Evolutionary conservation across 2,888 invertebrate genomes (phyloP).

Genomic region (Acheta domesticus): DNA sequence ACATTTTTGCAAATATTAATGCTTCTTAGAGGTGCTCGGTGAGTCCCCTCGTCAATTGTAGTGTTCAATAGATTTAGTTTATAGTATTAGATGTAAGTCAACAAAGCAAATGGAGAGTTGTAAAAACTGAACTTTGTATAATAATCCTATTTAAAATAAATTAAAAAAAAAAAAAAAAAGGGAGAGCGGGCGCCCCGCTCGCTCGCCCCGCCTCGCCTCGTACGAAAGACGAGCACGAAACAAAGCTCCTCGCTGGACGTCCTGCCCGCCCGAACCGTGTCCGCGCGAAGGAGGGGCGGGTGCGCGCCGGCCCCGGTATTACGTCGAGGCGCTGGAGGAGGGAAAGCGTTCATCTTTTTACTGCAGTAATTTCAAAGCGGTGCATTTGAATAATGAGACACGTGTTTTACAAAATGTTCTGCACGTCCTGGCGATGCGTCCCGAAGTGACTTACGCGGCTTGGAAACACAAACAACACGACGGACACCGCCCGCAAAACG

Average conservation of each 20-base stretch:
- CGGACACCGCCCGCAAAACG: neutral
- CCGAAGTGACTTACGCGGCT: neutral
- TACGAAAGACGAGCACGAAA: neutral
- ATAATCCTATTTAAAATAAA: too few relatives aligned
- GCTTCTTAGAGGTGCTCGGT: too few relatives aligned
- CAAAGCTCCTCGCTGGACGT: neutral
- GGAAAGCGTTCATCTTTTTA: neutral
- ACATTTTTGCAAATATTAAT: too few relatives aligned
- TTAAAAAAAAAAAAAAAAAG: too few relatives aligned
- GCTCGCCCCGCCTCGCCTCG: neutral
- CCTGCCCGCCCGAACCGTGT: neutral
- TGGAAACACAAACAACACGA: neutral
- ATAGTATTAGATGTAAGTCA: too few relatives aligned
- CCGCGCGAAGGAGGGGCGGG: neutral
- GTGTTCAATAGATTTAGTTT: too few relatives aligned
- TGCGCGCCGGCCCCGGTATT: neutral
- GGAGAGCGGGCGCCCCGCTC: too few relatives aligned
- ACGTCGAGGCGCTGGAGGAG: neutral
- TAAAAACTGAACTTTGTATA: too few relatives aligned
- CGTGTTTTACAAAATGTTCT: too few relatives aligned
- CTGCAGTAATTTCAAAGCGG: neutral
- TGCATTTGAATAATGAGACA: conserved; percentile 7
- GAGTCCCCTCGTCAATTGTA: too few relatives aligned
- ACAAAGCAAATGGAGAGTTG: too few relatives aligned
- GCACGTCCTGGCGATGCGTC: neutral